phyloP scores from a whole-genome alignment of 1,140 invertebrate species.

The Harpegnathos saltator region DNA sequence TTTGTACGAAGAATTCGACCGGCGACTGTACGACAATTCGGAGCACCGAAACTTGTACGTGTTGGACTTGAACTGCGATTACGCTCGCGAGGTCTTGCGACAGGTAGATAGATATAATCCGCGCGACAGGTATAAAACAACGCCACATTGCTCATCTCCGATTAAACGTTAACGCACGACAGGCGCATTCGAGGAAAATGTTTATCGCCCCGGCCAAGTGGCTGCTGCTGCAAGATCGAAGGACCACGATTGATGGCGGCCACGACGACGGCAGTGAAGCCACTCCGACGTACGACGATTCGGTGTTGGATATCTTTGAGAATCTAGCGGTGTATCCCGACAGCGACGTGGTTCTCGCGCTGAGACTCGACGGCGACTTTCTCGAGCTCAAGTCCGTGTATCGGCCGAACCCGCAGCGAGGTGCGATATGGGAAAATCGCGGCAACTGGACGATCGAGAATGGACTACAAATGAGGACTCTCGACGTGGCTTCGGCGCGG shows the following conservation, averaged over 20 bases:
- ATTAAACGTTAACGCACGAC: not conserved
- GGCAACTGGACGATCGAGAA: conserved; percentile 73
- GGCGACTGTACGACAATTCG: conserved; percentile 17
- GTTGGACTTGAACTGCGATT: conserved; percentile 63
- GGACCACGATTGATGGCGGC: conserved; percentile 8
- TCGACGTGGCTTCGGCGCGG: conserved; percentile 64
- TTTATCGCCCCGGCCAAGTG: conserved; percentile 77
- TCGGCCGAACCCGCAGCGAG: conserved; percentile 65
- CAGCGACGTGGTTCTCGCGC: conserved; percentile 73
- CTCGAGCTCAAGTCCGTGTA: conserved; percentile 73
- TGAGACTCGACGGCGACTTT: conserved; percentile 29
- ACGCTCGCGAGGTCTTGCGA: conserved; percentile 45
- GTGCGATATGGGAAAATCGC: conserved; percentile 69
- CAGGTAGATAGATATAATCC: conserved; percentile 23
- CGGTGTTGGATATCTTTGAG: conserved; percentile 53
- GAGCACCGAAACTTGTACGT: conserved; percentile 57
- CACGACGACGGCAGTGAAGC: conserved; percentile 25
- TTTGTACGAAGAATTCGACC: conserved; percentile 1
- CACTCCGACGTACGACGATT: not conserved
- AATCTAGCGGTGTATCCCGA: conserved; percentile 71
- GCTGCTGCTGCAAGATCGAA: conserved; percentile 73
- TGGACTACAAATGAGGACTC: conserved; percentile 62
- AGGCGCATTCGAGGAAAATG: conserved; percentile 71
- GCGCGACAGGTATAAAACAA: too few relatives aligned
- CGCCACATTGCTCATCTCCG: too few relatives aligned